Conservation (phyloP, 2,888 invertebrate species). For the Lysandra bellargus region DNA sequence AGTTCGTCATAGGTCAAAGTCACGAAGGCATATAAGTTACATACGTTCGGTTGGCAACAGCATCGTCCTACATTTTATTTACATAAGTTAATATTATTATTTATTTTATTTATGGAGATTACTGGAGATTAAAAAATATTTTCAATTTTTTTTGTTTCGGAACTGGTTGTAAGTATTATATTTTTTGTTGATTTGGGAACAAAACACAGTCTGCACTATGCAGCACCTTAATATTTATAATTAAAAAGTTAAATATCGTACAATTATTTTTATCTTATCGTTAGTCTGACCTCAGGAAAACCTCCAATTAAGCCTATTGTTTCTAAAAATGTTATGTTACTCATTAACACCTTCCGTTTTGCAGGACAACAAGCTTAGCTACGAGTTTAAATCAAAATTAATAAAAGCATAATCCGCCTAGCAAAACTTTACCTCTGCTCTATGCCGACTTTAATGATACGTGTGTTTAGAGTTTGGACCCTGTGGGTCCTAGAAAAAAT, state of each 20-base stretch:
- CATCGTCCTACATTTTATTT: neutral
- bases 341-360: neutral
- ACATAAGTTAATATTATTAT: too few species aligned
- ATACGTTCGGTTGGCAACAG: neutral
- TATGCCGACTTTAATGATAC: too few species aligned
- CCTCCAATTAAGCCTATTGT: constrained; percentile 1
- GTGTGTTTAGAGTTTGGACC: too few species aligned
- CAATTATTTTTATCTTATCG: neutral
- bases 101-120: neutral
- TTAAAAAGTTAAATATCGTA: neutral
- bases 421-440: too few species aligned
- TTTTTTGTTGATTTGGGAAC: too few species aligned
- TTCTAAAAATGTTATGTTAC: neutral
- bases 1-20: constrained; percentile 1
- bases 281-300: neutral
- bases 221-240: neutral
- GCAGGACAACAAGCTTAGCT: neutral
- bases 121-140: too few species aligned
- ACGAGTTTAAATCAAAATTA: neutral
- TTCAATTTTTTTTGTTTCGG: too few species aligned
- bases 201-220: neutral
- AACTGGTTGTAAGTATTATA: too few species aligned
- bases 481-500: too few species aligned
- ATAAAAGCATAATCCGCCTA: too few species aligned
- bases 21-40: neutral